Evolutionary conservation across 2,888 invertebrate genomes (phyloP), one percentile per base, ranked within the genome.

Genomic region (Synanthedon andrenaeformis): DNA sequence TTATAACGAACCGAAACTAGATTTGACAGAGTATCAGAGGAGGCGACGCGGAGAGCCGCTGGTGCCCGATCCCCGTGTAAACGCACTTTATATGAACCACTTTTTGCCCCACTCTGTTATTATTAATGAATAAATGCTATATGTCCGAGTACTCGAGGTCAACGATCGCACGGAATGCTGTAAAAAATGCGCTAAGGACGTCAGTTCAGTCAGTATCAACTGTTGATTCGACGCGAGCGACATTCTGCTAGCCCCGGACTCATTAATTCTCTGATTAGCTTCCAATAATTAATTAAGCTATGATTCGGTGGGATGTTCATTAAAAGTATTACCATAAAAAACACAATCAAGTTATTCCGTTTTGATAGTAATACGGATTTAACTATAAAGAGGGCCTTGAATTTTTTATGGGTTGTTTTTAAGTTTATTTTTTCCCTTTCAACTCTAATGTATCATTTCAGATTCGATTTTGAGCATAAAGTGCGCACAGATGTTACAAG

Each of bases 171-270:
- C 58, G 76, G 82, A 82, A 83, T 84, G 82, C 73, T 77, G 73
- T 79, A 83, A 86, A 86, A 84, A 84, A 80, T 78, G 69, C 71
- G 74, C 70, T 79, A 81, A 83, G 82, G 82, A 84, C 82, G 79
- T 72, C 70, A 71, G 67, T 72, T 74, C 64, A 69, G 74, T 74
- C 64, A 69, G 74, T 78, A 75, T 76, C 74, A 74, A 70, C 67
- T 66, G 67, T 69, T 66, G 64, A 69, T 67, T 56, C 67, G 68
- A 69, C 69, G 35, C 35, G 35, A 35, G 35, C 35, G 35, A 35
- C 35, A 68, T 69, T 72, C 65, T 65, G 67, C 49, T 23, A 49
- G 49, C 63, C 10, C 63, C 62, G 68, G 62, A 70, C 71, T 76
- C 73, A 74, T 77, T 74, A 74, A 67, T 72, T 74, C 65, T 68